Base-by-base conservation (phyloP, 2,888 invertebrate species). In the Gnatocerus cornutus region DNA sequence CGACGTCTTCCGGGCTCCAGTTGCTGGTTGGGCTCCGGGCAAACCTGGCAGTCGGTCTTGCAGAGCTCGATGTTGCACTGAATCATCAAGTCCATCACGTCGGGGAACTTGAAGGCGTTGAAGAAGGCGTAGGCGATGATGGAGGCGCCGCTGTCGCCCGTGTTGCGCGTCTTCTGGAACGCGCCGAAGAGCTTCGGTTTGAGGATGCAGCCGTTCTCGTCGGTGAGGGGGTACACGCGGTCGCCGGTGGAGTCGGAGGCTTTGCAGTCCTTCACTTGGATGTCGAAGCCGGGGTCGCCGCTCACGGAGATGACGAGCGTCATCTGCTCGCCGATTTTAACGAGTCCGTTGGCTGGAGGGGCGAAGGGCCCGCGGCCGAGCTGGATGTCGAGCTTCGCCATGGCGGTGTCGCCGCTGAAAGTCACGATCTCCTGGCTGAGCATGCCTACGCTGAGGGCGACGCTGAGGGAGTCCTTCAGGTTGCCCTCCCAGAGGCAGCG, bases 61-160 rank as follows among this genome's bases (percentile, higher is more conserved):
- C 94, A 94, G 0, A 94, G 85, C 79, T 94, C 94, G 0, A 94
- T 91, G 72, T 93, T 93, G 78, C 94, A 94, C 81, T 94, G 93
- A 68, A 94, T 89, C 74, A 91, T 91, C 53, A 94, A 85, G 77
- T 94, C 94, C 92, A 93, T 93, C 52, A 93, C 90, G 78, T 94
- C 94, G 0, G 94, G 94, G 87, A 94, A 94, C 84, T 94, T 94
- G 84, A 93, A 93, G 0, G 93, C 93, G 80, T 91, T 92, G 85
- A 94, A 93, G 87, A 87, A 92, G 0, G 94, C 92, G 77, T 89
- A 94, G 0, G 93, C 93, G 21, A 93, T 90, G 14, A 93, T 89
- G 3, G 92, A 91, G 6, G 92, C 91, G 13, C 91, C 92, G 0
- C 90, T 90, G 71, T 90, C 91, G 41, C 91, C 91, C 3, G 93